Conservation (phyloP, 2,113 vertebrate genomes). For the Pseudolaguvia tuberculata region DNA sequence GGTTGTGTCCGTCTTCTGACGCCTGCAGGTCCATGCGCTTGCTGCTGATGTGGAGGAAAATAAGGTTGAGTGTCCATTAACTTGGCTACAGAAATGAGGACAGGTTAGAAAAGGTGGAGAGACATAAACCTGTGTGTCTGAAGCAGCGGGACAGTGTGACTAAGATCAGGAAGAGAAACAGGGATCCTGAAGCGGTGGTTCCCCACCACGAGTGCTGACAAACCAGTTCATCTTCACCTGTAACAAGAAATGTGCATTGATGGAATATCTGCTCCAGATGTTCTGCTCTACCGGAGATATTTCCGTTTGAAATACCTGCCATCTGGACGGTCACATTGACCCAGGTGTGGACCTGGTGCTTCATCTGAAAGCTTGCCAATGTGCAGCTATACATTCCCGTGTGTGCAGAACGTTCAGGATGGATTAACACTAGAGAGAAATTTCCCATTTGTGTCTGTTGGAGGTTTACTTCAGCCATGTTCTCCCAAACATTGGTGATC, state of each 20-base stretch:
- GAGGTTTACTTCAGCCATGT: conserved; percentile 57
- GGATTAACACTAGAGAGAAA: conserved; percentile 61
- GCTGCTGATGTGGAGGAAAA: background rate
- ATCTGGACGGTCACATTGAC: conserved; percentile 62
- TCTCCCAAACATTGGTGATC: conserved; percentile 60
- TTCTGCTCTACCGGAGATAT: background rate
- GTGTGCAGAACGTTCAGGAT: conserved; percentile 53
- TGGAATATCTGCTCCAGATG: background rate
- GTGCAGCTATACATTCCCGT: conserved; percentile 64
- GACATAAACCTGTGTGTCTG: conserved; percentile 57
- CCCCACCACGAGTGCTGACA: conserved; percentile 66
- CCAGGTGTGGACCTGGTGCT: conserved; percentile 56
- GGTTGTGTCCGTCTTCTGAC: background rate
- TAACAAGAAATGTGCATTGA: conserved; percentile 9
- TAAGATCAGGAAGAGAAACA: conserved; percentile 61
- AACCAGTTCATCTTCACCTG: conserved; percentile 56
- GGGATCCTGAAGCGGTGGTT: conserved; percentile 61
- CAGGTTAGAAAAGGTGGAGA: no score
- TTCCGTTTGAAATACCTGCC: no score
- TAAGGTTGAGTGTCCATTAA: background rate
- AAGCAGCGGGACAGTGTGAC: conserved; percentile 59
- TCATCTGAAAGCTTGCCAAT: conserved; percentile 57
- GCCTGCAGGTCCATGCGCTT: background rate
- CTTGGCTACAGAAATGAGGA: background rate
- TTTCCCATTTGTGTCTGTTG: conserved; percentile 58